Conservation (phyloP, 2,797 vertebrate species). For the Rhinoraja longicauda region DNA sequence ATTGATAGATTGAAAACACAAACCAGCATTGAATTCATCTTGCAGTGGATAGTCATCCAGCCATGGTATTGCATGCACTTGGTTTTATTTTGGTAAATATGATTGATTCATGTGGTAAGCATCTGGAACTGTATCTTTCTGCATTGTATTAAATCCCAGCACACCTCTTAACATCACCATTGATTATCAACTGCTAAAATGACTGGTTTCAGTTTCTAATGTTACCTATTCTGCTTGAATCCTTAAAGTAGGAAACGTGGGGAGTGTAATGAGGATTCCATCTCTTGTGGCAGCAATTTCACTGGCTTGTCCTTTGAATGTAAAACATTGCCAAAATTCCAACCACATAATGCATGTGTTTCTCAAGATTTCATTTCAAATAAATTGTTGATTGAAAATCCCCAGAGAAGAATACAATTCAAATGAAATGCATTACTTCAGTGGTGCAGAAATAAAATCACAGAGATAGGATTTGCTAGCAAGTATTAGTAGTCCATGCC, state of each 20-base stretch:
- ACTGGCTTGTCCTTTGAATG: neutral
- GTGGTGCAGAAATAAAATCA: neutral
- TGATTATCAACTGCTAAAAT: neutral
- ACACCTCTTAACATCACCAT: neutral
- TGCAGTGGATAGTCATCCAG: neutral
- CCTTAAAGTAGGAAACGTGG: neutral
- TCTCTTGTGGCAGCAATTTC: neutral
- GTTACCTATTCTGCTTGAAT: neutral
- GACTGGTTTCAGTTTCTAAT: neutral
- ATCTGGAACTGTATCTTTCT: neutral
- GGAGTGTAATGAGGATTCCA: neutral
- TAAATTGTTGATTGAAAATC: neutral
- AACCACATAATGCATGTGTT: neutral
- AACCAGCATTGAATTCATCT: neutral
- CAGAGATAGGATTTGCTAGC: too few species aligned
- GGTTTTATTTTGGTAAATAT: neutral
- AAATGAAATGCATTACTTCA: neutral
- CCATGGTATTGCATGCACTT: neutral
- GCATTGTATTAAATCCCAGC: neutral
- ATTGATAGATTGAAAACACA: constrained; percentile 1
- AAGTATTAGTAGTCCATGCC: too few species aligned
- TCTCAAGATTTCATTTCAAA: neutral
- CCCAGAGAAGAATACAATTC: neutral
- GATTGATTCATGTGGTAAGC: neutral
- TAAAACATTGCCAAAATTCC: neutral